A percentile compares a stretch with the other conserved stretches of the same genome.
These are phyloP conservation scores for Machimus rusticus DNA, from an alignment of 2,888 invertebrate species.

Conservation along the genomic window DNA sequence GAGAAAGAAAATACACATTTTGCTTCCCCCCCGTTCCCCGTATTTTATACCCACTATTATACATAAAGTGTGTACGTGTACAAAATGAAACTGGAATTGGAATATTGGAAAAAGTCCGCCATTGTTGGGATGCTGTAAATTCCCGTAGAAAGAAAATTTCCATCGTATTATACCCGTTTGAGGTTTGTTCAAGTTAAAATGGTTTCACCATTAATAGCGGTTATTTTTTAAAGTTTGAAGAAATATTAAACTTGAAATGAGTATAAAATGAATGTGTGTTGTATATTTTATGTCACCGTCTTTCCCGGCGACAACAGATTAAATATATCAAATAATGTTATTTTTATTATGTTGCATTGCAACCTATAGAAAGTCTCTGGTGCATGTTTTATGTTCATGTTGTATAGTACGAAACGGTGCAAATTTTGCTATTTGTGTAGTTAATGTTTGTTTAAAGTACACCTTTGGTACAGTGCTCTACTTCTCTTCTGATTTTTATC, in stretches of 20 bases:
- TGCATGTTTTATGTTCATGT: conserved; percentile 1
- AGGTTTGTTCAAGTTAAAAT: conserved; percentile 44
- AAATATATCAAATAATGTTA: background rate
- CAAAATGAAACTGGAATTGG: conserved; percentile 36
- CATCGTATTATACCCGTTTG: conserved; percentile 32
- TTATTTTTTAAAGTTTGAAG: background rate
- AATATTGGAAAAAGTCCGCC: conserved; percentile 44
- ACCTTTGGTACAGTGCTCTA: background rate
- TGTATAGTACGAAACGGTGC: background rate
- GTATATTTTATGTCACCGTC: background rate
- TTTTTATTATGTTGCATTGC: background rate
- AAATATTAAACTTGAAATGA: background rate
- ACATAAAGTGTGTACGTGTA: background rate
- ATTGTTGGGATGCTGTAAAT: conserved; percentile 47
- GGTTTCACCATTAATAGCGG: background rate
- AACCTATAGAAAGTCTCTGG: background rate
- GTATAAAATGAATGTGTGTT: background rate
- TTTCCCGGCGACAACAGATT: background rate
- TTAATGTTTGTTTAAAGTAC: background rate
- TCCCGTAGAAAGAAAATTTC: conserved; percentile 20
- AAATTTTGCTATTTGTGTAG: background rate
- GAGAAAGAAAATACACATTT: background rate
- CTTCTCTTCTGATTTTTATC: background rate
- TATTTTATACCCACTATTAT: background rate
- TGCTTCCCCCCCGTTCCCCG: background rate